Evolutionary conservation across 2,888 invertebrate genomes (phyloP).

Genomic region (Danaus chrysippus): DNA sequence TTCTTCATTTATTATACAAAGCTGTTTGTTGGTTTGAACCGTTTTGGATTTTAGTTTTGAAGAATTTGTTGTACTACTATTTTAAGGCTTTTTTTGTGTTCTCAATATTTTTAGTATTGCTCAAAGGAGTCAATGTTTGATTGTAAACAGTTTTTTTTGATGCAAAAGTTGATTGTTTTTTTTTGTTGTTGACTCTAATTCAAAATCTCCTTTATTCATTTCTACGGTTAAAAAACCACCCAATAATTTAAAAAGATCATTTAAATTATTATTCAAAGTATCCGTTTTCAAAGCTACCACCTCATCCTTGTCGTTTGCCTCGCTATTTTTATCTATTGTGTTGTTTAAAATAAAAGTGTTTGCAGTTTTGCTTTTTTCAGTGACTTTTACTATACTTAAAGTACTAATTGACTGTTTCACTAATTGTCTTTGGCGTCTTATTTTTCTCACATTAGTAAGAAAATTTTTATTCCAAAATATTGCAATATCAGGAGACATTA

Average conservation of each 20-base stretch:
- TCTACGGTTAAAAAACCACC: slow-evolving; percentile 13
- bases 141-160: neutral
- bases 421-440: slow-evolving; percentile 16
- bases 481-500: slow-evolving; percentile 44
- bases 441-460: slow-evolving; percentile 32
- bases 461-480: slow-evolving; percentile 48
- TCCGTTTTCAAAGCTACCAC: slow-evolving; percentile 18
- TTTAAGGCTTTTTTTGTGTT: too few relatives aligned
- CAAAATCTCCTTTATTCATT: neutral
- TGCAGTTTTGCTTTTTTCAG: neutral
- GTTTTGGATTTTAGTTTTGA: too few relatives aligned
- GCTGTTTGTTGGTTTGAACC: neutral
- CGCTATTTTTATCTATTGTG: neutral
- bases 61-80: too few relatives aligned
- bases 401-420: neutral
- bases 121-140: too few relatives aligned
- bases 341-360: neutral
- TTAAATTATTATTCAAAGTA: slow-evolving; percentile 36
- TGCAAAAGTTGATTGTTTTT: neutral
- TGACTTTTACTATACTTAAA: slow-evolving; percentile 33
- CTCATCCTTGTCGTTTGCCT: slow-evolving; percentile 6
- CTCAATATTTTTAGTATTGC: too few relatives aligned
- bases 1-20: neutral
- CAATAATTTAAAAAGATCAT: slow-evolving; percentile 41
- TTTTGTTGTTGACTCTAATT: neutral